These are phyloP conservation scores for Diabrotica balteata DNA, from an alignment of 2,888 invertebrate genomes.

Conservation along the genomic window DNA sequence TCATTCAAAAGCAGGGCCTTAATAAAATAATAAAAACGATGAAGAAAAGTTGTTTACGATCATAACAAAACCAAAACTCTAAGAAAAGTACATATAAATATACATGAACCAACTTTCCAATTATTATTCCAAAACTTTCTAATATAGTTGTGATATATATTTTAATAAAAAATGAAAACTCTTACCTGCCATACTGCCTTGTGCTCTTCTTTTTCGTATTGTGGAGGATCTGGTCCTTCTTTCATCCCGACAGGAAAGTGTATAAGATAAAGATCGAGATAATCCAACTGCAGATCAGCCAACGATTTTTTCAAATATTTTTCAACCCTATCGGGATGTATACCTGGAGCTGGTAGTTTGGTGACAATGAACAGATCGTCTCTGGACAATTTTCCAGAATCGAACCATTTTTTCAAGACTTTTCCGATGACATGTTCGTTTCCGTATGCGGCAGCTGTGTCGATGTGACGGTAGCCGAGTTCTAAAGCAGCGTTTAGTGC, in stretches of 20 bases:
- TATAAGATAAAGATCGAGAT: slow-evolving; percentile 83
- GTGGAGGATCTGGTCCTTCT: slow-evolving; percentile 59
- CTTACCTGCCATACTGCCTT: neutral
- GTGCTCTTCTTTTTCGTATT: neutral
- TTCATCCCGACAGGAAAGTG: slow-evolving; percentile 78
- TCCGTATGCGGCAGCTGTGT: slow-evolving; percentile 76
- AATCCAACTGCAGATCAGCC: slow-evolving; percentile 75
- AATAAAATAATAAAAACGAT: too few relatives aligned
- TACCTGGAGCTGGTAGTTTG: slow-evolving; percentile 75
- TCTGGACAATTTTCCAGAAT: slow-evolving; percentile 61
- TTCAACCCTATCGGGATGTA: slow-evolving; percentile 68
- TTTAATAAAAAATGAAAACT: too few relatives aligned
- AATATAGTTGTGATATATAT: too few relatives aligned
- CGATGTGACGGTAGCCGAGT: slow-evolving; percentile 81
- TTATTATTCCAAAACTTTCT: too few relatives aligned
- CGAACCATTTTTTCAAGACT: slow-evolving; percentile 74
- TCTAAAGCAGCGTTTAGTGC: slow-evolving; percentile 73
- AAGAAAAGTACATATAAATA: too few relatives aligned
- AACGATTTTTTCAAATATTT: slow-evolving; percentile 73
- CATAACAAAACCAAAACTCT: too few relatives aligned
- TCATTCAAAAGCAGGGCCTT: too few relatives aligned
- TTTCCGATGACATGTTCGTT: slow-evolving; percentile 79
- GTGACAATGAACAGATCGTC: slow-evolving; percentile 86
- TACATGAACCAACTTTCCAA: too few relatives aligned
- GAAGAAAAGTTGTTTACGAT: too few relatives aligned